Evolutionary conservation across 2,113 vertebrate genomes (phyloP), one percentile per base, ranked within the genome.

Genomic region (Nibea albiflora): DNA sequence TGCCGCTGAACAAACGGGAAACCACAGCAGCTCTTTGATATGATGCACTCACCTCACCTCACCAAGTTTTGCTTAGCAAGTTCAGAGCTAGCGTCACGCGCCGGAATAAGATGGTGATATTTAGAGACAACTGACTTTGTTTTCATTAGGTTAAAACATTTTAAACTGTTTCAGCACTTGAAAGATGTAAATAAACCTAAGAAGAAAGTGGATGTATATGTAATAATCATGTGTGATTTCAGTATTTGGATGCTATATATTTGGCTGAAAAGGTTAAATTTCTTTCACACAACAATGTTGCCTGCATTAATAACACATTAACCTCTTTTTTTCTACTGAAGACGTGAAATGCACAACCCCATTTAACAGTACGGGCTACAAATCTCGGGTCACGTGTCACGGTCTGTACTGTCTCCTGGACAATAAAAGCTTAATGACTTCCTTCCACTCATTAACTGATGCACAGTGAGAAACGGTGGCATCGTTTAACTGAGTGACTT

Each of bases 341-440:
- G 50, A 19, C 22, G 52, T 0, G 1, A 17, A 35, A 22, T 53
- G 19, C 12, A 39, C 22, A 35, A 44, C 15, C 28, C 15, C 20
- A 35, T 67, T 73, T 46, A 10, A 61, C 71, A 26, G 46, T 3
- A 14, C 46, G 16, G 69, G 11, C 31, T 19, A 47, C 46, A 35
- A 35, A 46, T 42, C 4, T 0, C 22, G 58, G 57, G 52, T 3
- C 8, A 19, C 0, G 17, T 20, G 39, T 49, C 50, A 53, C 12
- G 0, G 42, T 53, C 57, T 50, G 46, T 54, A 2, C 44, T 12
- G 2, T 75, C 24, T 77, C 63, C 61, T 10, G 19, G 65, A 62
- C 63, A 54, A 63, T 81, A 72, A 81, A 81, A 69, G 47, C 65
- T 70, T 75, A 83, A 81, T 47, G 76, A 47, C 20, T 68, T 76